Conservation (phyloP, 2,888 invertebrate genomes). For the Marasmarcha lunaedactyla region DNA sequence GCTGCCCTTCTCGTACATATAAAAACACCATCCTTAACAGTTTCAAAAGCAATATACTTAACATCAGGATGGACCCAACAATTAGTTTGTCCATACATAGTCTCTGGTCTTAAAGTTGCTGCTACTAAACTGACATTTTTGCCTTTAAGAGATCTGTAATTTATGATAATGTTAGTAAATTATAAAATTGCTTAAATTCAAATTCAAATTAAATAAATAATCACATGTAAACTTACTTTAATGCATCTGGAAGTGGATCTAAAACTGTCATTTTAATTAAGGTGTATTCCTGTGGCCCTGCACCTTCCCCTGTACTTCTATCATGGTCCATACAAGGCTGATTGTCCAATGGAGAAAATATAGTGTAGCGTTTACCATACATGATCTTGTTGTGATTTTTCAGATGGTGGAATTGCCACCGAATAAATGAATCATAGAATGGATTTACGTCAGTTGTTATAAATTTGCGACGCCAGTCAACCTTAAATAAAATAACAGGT, state of each 20-base stretch:
- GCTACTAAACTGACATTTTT: slow-evolving; percentile 88
- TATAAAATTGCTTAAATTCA: slow-evolving; percentile 1
- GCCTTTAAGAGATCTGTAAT: slow-evolving; percentile 58
- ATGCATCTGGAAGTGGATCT: slow-evolving; percentile 77
- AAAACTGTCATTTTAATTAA: slow-evolving; percentile 91
- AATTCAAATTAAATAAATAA: background rate
- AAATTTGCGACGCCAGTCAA: slow-evolving; percentile 98
- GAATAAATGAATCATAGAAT: slow-evolving; percentile 96
- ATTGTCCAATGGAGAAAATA: slow-evolving; percentile 95
- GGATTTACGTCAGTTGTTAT: slow-evolving; percentile 98
- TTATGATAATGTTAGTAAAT: slow-evolving; percentile 13
- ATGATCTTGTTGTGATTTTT: slow-evolving; percentile 89
- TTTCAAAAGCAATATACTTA: slow-evolving; percentile 88
- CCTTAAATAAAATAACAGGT: slow-evolving; percentile 61
- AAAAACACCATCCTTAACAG: slow-evolving; percentile 80
- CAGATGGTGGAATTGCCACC: slow-evolving; percentile 94
- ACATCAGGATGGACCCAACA: slow-evolving; percentile 98
- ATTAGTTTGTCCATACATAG: slow-evolving; percentile 99
- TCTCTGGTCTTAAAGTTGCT: slow-evolving; percentile 98
- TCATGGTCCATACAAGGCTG: slow-evolving; percentile 99
- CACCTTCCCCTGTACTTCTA: slow-evolving; percentile 94
- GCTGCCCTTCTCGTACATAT: slow-evolving; percentile 91
- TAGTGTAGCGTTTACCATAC: slow-evolving; percentile 97
- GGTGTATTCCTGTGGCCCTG: slow-evolving; percentile 98
- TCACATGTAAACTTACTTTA: slow-evolving; percentile 65